Evolutionary conservation across 2,113 vertebrate genomes (phyloP).

Genomic region (Chloropsis hardwickii): DNA sequence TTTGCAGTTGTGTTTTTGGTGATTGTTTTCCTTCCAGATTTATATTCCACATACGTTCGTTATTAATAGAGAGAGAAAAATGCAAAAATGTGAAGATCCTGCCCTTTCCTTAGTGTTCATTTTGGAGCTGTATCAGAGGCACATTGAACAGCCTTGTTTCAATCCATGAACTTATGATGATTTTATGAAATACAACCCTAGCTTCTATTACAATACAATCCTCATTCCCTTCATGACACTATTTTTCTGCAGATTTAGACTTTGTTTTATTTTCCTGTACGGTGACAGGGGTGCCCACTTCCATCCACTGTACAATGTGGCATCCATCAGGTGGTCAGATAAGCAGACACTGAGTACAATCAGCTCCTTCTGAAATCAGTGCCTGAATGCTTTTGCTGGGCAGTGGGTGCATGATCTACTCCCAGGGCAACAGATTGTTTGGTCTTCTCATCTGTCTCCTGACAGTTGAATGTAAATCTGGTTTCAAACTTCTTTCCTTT

Average conservation of each 20-base stretch:
- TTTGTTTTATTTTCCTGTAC: slow-evolving; percentile 9
- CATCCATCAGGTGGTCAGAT: neutral
- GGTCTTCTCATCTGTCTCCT: neutral
- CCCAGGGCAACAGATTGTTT: neutral
- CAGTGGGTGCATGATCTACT: neutral
- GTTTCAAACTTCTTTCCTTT: neutral
- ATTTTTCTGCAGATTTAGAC: slow-evolving; percentile 6
- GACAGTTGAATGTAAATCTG: neutral
- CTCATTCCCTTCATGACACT: slow-evolving; percentile 18
- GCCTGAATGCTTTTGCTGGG: neutral
- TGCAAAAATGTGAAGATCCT: neutral
- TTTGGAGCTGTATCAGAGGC: neutral
- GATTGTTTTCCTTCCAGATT: neutral
- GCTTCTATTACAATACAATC: slow-evolving; percentile 50
- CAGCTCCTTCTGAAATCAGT: neutral
- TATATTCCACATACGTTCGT: neutral
- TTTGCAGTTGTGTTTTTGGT: slow-evolving; percentile 9
- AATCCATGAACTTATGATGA: slow-evolving; percentile 49
- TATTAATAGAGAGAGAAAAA: slow-evolving; percentile 25
- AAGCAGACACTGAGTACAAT: neutral
- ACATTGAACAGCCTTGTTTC: slow-evolving; percentile 34
- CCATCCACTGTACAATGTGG: neutral
- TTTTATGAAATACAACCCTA: slow-evolving; percentile 44
- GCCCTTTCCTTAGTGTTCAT: neutral
- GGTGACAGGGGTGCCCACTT: neutral